Evolutionary conservation across 2,113 vertebrate species (phyloP).

Genomic region (Phodopus roborovskii): DNA sequence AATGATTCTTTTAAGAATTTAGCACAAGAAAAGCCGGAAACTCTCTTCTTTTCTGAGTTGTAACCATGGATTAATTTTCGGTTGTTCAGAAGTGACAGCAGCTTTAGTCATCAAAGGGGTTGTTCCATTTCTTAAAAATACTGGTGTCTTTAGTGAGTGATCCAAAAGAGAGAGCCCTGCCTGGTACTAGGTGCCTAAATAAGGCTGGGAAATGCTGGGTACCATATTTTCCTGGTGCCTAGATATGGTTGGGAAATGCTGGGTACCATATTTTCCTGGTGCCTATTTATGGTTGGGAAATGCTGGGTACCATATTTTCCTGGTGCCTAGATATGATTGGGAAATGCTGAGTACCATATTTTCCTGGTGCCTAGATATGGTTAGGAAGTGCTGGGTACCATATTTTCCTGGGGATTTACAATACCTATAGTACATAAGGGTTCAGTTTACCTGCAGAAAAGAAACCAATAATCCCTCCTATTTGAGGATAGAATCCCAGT

Average conservation of each 20-base stretch:
- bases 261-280: no score
- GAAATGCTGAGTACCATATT: neutral
- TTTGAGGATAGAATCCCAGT: neutral
- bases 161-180: neutral
- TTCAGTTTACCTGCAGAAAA: neutral
- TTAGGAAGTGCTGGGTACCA: neutral
- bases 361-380: no score
- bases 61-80: neutral
- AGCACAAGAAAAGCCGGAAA: slow-evolving; percentile 17
- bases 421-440: neutral
- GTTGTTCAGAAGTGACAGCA: neutral
- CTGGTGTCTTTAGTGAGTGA: neutral
- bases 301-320: neutral
- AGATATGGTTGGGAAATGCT: neutral
- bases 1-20: slow-evolving; percentile 29
- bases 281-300: neutral
- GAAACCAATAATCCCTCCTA: neutral
- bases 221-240: neutral
- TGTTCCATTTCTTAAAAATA: neutral
- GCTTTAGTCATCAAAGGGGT: neutral
- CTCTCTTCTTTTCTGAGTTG: neutral
- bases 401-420: neutral
- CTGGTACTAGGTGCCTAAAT: neutral
- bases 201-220: neutral
- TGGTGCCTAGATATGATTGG: neutral